These are phyloP conservation scores for Drosophila quadrilineata DNA, from an alignment of 1,140 invertebrate genomes.

Conservation along the genomic window DNA sequence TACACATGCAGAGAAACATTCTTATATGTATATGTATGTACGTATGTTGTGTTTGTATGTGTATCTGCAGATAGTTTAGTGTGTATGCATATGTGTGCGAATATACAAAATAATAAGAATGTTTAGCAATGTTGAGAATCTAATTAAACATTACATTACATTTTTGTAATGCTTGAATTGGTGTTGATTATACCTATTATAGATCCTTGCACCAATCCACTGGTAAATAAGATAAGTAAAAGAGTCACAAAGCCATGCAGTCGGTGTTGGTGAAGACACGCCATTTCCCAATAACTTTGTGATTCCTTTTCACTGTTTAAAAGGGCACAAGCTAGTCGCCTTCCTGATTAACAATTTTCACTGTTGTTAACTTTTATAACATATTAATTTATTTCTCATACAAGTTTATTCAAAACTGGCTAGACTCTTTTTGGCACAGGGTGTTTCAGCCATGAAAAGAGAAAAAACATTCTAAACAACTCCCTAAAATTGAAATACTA, in stretches of 20 bases:
- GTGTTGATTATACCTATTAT: conserved; percentile 27
- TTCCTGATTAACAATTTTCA: conserved; percentile 27
- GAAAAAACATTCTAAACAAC: conserved; percentile 1
- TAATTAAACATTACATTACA: no score
- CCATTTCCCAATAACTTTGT: conserved; percentile 32
- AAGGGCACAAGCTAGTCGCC: conserved; percentile 31
- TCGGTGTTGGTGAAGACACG: conserved; percentile 36
- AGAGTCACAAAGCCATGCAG: conserved; percentile 29
- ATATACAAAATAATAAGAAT: conserved; percentile 16
- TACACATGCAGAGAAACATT: no score
- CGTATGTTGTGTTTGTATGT: conserved; percentile 4
- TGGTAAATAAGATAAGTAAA: conserved; percentile 36
- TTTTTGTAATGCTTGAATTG: no score
- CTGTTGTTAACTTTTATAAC: conserved; percentile 28
- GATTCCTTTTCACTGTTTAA: conserved; percentile 19
- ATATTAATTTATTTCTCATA: conserved; percentile 32
- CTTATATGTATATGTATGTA: conserved; percentile 16
- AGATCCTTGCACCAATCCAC: conserved; percentile 12
- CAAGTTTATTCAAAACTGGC: conserved; percentile 37
- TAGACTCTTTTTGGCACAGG: conserved; percentile 38
- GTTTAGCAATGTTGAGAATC: no score
- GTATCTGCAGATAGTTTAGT: not conserved
- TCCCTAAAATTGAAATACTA: not conserved
- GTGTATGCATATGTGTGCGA: not conserved
- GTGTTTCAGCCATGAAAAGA: not conserved